Base-by-base conservation (phyloP, 2,888 invertebrate species). In the Meteorus cinctellus region DNA sequence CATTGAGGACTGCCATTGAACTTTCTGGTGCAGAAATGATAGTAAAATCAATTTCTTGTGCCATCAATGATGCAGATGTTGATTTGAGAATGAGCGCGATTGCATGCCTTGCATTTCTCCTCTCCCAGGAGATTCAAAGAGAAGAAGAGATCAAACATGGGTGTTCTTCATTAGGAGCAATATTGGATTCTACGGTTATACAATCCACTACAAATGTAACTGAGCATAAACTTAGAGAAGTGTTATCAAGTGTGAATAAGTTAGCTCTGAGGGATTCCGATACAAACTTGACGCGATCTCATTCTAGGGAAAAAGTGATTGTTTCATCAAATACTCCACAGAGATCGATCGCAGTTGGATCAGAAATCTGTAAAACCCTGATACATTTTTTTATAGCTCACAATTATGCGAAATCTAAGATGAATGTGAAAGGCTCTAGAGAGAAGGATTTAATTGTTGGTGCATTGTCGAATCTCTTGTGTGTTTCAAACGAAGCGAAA, bases 401-500 rank as follows among this genome's bases (percentile, higher is more conserved):
- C 51, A 89, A 85, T 79, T 88, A 88, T n/a, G 82, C 87, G 0
- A 85, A 82, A 65, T 82, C 83, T 0, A 84, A 89, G 34, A 90
- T 88, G 80, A 84, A 82, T 45, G 79, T 79, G 3, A 87, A 87
- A 68, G 84, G 86, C 6, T 78, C 78, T 2, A 89, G 86, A 45
- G 90, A 90, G 72, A 91, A 90, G 81, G 84, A 86, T n/a, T 78
- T 89, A 1, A 86, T 91, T 24, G 83, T 88, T 1, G 86, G 87
- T 19, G 89, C 91, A 0, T 83, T 92, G 36, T 88, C 91, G 0
- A 90, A 90, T 82, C 81, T 92, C 34, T 81, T 92, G 1, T 89
- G 90, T 48, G 84, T 91, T 24, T 92, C 92, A 0, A 79, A 80
- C 8, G 89, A 90, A 79, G 91, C 92, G 0, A 92, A 92, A 81